Evolutionary conservation across 2,113 vertebrate genomes (phyloP).

Genomic region (Zingel zingel): DNA sequence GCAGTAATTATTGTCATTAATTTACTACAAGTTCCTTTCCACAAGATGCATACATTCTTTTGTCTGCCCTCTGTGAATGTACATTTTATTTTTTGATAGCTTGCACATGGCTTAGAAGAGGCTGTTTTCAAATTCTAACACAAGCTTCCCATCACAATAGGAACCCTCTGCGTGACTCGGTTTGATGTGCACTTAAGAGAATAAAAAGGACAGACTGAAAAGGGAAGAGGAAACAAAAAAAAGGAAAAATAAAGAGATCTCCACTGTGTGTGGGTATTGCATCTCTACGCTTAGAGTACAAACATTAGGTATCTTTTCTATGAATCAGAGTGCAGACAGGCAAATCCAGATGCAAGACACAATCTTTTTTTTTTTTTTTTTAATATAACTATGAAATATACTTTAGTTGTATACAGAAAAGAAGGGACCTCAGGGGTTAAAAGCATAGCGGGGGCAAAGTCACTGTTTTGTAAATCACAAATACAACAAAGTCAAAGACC

Average conservation of each 20-base stretch:
- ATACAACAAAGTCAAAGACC: background rate
- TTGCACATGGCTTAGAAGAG: slow-evolving; percentile 16
- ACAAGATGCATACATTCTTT: slow-evolving; percentile 12
- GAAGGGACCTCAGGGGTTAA: background rate
- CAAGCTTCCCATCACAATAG: slow-evolving; percentile 45
- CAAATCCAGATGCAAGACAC: slow-evolving; percentile 32
- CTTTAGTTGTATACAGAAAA: background rate
- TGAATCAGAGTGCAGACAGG: slow-evolving; percentile 10
- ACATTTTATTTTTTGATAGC: slow-evolving; percentile 8
- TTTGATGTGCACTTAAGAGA: slow-evolving; percentile 60
- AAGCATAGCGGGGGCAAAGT: background rate
- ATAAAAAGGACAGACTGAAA: slow-evolving; percentile 38
- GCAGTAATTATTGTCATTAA: slow-evolving; percentile 11
- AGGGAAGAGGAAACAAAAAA: background rate
- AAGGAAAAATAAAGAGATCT: slow-evolving; percentile 29
- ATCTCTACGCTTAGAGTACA: slow-evolving; percentile 9
- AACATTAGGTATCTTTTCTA: slow-evolving; percentile 20
- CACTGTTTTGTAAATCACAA: background rate
- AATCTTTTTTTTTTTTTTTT: slow-evolving; percentile 1
- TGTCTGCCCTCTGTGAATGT: background rate
- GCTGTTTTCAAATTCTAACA: slow-evolving; percentile 42
- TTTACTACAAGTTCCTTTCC: slow-evolving; percentile 12
- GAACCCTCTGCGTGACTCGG: background rate
- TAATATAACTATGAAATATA: background rate
- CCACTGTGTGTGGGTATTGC: slow-evolving; percentile 12